Base-by-base conservation (phyloP, 2,888 invertebrate species). In the Microctonus brassicae region DNA sequence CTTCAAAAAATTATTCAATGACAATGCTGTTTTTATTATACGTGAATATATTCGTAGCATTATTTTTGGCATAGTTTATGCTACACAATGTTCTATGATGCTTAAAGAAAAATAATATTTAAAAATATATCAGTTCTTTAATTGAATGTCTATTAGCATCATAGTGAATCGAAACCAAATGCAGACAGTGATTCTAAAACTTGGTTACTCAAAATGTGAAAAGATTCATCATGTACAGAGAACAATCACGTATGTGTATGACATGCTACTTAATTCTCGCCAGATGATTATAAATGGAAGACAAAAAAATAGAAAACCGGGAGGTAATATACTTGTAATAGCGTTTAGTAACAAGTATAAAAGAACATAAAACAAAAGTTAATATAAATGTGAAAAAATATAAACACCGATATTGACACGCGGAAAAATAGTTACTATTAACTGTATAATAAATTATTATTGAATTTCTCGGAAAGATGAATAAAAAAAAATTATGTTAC, bases 381-480 rank as follows among this genome's bases (percentile, higher is more conserved):
- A 85, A 84, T 84, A 84, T 86, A 84, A 83, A 81, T 83, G 84
- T 82, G 81, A 85, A 79, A 80, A 79, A 81, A 80, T 78, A 84
- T 82, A 82, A 83, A 82, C 76, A 79, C 79, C 76, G 79, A 82
- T 83, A 84, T 84, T 82, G 79, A 83, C 77, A 77, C 76, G 26
- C 55, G 69, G 75, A 81, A 81, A 78, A 77, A 84, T 85, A 85
- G 85, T 85, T 86, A 84, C 82, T 82, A 82, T n/a, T 82, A 83
- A 85, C 81, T 83, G 84, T 84, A 86, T 85, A 83, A 86, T 86
- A 86, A 86, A 86, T 86, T 87, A 86, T 84, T 83, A 84, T 85
- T 83, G 80, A 85, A 72, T 83, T 80, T 36, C 80, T 85, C 81
- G 80, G 83, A 83, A 77, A 83, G 80, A 83, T 78, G 77, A 84